These are phyloP conservation scores for Ciconia nigra DNA, from an alignment of 2,797 vertebrate species.

Conservation along the genomic window DNA sequence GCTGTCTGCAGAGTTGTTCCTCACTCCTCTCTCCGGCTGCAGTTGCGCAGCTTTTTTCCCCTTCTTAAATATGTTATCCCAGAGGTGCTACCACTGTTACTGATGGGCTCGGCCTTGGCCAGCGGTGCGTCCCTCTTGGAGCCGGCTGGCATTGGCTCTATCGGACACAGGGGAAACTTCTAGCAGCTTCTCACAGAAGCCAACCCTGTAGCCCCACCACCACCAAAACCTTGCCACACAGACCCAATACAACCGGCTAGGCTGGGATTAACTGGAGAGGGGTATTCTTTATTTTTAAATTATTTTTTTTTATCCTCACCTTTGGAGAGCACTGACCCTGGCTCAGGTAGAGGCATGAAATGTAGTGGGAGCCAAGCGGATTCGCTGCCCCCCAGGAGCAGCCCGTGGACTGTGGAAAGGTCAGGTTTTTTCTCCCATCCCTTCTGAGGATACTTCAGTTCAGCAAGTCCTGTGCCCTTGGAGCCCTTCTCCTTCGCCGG, in stretches of 20 bases:
- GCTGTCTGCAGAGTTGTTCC: too few species aligned
- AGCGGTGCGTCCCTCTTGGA: too few species aligned
- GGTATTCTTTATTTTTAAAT: not conserved
- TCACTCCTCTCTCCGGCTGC: too few species aligned
- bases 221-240: too few species aligned
- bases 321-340: not conserved
- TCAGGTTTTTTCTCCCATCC: not conserved
- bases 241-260: not conserved
- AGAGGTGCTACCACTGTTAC: too few species aligned
- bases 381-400: not conserved
- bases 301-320: not conserved
- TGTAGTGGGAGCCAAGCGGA: not conserved
- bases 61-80: too few species aligned
- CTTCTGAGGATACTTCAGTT: not conserved
- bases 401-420: not conserved
- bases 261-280: not conserved
- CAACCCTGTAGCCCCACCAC: too few species aligned
- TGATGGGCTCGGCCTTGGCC: too few species aligned
- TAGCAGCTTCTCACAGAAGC: too few species aligned
- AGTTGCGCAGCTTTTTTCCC: too few species aligned
- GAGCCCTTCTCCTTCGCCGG: not conserved
- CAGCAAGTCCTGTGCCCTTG: accelerated
- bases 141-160: too few species aligned
- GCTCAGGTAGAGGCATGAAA: not conserved
- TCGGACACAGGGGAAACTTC: too few species aligned